Percentiles rank a stretch among this genome's conserved stretches.
phyloP scores from a whole-genome alignment of 2,888 invertebrate genomes.

The Cheilosia soror region DNA sequence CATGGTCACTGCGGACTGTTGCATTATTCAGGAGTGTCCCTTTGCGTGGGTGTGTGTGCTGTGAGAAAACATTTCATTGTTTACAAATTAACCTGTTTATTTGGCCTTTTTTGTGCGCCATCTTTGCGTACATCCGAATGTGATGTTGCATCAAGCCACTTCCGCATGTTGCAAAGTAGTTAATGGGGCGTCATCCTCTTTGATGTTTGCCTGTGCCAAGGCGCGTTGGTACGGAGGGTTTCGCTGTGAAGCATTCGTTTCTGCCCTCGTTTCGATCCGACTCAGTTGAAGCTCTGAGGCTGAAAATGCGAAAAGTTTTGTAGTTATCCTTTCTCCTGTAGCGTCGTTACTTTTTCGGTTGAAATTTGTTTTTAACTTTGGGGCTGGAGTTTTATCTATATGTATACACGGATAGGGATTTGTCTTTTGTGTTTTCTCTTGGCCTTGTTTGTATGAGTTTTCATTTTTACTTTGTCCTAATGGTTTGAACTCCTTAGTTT shows the following conservation, averaged over 20 bases:
- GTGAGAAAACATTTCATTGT: slow-evolving; percentile 51
- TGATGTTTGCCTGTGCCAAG: slow-evolving; percentile 53
- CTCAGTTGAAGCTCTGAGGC: slow-evolving; percentile 59
- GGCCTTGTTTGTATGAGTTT: slow-evolving; percentile 66
- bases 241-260: slow-evolving; percentile 35
- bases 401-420: slow-evolving; percentile 15
- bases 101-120: slow-evolving; percentile 32
- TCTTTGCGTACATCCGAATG: slow-evolving; percentile 36
- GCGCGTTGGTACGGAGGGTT: slow-evolving; percentile 19
- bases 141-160: slow-evolving; percentile 41
- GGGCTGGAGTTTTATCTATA: not conserved
- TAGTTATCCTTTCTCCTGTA: slow-evolving; percentile 56
- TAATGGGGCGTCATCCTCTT: slow-evolving; percentile 64
- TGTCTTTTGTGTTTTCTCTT: slow-evolving; percentile 36
- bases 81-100: slow-evolving; percentile 49
- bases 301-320: slow-evolving; percentile 69
- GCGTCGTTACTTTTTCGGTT: slow-evolving; percentile 46
- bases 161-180: slow-evolving; percentile 43
- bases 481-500: slow-evolving; percentile 54
- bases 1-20: slow-evolving; percentile 19
- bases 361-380: slow-evolving; percentile 20
- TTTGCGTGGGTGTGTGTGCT: not conserved
- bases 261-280: slow-evolving; percentile 51
- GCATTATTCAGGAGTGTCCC: slow-evolving; percentile 24
- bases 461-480: slow-evolving; percentile 61